These are phyloP conservation scores for Champsocephalus gunnari DNA, from an alignment of 2,797 vertebrate genomes.

Conservation along the genomic window DNA sequence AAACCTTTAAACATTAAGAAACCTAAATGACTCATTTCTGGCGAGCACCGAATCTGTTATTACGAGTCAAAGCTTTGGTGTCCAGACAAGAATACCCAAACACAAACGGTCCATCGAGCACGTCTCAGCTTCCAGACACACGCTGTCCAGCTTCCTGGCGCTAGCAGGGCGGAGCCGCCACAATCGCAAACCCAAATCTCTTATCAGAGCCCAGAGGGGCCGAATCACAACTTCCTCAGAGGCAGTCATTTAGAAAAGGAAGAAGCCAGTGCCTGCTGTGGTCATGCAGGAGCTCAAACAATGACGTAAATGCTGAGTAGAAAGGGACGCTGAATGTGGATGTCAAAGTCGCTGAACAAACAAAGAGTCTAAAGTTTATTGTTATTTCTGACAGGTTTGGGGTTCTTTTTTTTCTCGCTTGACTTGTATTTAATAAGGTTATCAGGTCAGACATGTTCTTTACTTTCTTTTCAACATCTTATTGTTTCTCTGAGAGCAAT, in stretches of 20 bases:
- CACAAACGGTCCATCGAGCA: conserved; percentile 41
- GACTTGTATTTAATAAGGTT: background rate
- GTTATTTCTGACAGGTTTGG: conserved; percentile 30
- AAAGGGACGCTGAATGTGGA: background rate
- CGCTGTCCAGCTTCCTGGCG: conserved; percentile 51
- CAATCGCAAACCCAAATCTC: conserved; percentile 61
- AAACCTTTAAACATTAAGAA: background rate
- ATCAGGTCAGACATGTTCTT: conserved; percentile 10
- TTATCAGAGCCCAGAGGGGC: conserved; percentile 63
- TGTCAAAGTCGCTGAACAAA: background rate
- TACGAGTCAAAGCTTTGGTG: conserved; percentile 15
- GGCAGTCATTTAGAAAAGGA: conserved; percentile 54
- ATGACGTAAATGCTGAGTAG: conserved; percentile 22
- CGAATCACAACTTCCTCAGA: conserved; percentile 69
- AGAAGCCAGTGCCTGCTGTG: conserved; percentile 35
- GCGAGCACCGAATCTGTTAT: background rate
- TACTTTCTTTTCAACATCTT: background rate
- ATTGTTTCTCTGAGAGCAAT: background rate
- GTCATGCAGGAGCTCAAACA: conserved; percentile 42
- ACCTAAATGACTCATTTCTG: background rate
- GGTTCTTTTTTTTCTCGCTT: background rate
- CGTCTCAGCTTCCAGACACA: conserved; percentile 38
- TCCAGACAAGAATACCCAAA: conserved; percentile 18
- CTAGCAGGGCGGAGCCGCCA: conserved; percentile 43
- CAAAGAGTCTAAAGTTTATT: background rate